Evolutionary conservation across 1,140 invertebrate genomes (phyloP).

Genomic region (Lucilia cuprina): DNA sequence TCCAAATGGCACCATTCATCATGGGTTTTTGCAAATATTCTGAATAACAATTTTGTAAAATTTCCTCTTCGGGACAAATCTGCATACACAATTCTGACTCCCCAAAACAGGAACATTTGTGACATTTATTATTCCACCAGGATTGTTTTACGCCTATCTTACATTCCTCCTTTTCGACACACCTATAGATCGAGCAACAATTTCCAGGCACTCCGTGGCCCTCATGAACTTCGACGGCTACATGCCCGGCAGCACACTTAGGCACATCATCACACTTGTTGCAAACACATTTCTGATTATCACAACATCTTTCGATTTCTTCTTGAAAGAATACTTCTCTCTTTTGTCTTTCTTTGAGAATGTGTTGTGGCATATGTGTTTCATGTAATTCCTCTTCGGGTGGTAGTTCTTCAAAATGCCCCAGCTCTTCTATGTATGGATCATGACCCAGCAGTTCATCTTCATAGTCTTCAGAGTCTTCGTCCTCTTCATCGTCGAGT

Average conservation of each 20-base stretch:
- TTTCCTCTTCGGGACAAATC: slow-evolving; percentile 24
- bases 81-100: slow-evolving; percentile 26
- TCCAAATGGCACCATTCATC: slow-evolving; percentile 42
- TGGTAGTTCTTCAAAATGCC: background rate
- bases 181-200: slow-evolving; percentile 48
- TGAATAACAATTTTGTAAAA: slow-evolving; percentile 39
- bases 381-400: slow-evolving; percentile 25
- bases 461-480: background rate
- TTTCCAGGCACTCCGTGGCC: slow-evolving; percentile 45
- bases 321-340: background rate
- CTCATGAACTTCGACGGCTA: slow-evolving; percentile 42
- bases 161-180: slow-evolving; percentile 42
- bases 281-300: slow-evolving; percentile 40
- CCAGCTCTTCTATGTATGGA: background rate
- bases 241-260: slow-evolving; percentile 35
- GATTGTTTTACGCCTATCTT: background rate
- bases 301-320: slow-evolving; percentile 37
- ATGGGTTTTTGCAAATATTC: slow-evolving; percentile 35
- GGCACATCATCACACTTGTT: slow-evolving; percentile 39
- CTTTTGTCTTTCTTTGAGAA: slow-evolving; percentile 11
- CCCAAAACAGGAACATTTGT: slow-evolving; percentile 46
- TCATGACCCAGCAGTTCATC: background rate
- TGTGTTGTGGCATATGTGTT: slow-evolving; percentile 16
- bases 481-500: background rate
- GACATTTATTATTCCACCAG: slow-evolving; percentile 42